Evolutionary conservation across 2,797 vertebrate species (phyloP), one percentile per base, ranked within the genome.

Genomic region (Urosaurus nigricauda): DNA sequence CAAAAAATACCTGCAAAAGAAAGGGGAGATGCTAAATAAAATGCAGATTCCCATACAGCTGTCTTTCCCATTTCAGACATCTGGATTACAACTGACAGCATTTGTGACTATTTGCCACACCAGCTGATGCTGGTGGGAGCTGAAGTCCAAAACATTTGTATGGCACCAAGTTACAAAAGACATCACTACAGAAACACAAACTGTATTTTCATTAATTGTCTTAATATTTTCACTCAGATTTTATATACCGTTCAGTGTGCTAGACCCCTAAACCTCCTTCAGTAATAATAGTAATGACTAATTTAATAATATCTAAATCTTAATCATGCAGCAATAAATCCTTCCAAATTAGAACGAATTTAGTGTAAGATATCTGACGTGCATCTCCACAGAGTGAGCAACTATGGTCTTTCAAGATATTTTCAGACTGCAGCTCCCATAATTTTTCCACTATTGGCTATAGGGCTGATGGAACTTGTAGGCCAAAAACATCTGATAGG

Each of bases 1-100:
- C 99, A 85, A 99, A 99, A 95, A 99, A 99, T 89, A 99, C 98
- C 99, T 99, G 92, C 56, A 37, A 88, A 94, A 24, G 71, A 91
- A 89, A 79, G 13, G 40, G 17, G 47, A 32, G 0, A 0, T 0
- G 6, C 24, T 86, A 90, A 83, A 71, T 86, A 84, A 77, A 87
- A 77, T 7, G 11, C 0, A 21, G 26, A 70, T 32, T n/a, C 0
- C 51, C 63, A 8, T 16, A 3, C 17, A 58, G 24, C 11, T 47
- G 40, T 40, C 75, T 26, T 77, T 43, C 43, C 40, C 5, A 26
- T 5, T 77, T 1, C 75, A 77, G 75, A 47, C 26, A 26, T 77
- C 26, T 77, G 75, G 24, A 77, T 12, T 77, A 77, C 9, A 77
- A 26, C 24, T 11, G 8, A 75, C 2, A 43, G 2, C 17, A 75